Evolutionary conservation across 2,797 vertebrate genomes (phyloP).

Genomic region (Eulemur albifrons): DNA sequence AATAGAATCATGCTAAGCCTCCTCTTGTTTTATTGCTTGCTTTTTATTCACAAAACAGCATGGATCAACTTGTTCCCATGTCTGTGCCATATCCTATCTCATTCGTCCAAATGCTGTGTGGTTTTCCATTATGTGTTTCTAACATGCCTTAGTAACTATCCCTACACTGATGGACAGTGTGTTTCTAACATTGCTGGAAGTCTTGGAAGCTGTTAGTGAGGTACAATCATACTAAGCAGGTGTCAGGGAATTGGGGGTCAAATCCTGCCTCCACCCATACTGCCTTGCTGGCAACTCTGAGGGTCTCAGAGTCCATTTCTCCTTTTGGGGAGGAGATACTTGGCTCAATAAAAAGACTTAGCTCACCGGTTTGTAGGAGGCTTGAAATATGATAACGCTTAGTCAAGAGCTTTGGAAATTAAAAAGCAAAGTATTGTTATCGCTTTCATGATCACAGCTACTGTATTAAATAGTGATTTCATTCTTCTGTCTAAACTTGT

Average conservation of each 20-base stretch:
- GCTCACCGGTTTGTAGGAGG: too few species aligned
- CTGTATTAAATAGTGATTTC: constrained; percentile 49
- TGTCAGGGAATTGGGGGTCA: rapidly evolving
- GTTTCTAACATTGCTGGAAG: neutral
- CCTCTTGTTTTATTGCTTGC: neutral
- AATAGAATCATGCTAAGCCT: neutral
- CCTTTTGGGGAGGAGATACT: neutral
- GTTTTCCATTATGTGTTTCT: neutral
- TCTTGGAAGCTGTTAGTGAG: too few species aligned
- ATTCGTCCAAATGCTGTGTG: neutral
- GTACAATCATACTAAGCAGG: rapidly evolving
- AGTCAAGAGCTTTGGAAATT: neutral
- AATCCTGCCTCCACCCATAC: neutral
- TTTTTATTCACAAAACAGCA: neutral
- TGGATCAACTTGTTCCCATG: neutral
- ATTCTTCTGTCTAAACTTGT: constrained; percentile 42
- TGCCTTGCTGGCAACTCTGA: too few species aligned
- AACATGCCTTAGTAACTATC: neutral
- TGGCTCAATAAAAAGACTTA: neutral
- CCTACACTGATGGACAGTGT: rapidly evolving
- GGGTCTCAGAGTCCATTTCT: too few species aligned
- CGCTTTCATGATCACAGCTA: neutral
- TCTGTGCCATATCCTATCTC: neutral
- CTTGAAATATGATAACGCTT: neutral
- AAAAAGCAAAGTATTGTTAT: neutral